Evolutionary conservation across 2,888 invertebrate species (phyloP).

Genomic region (Hedychridium roseum): DNA sequence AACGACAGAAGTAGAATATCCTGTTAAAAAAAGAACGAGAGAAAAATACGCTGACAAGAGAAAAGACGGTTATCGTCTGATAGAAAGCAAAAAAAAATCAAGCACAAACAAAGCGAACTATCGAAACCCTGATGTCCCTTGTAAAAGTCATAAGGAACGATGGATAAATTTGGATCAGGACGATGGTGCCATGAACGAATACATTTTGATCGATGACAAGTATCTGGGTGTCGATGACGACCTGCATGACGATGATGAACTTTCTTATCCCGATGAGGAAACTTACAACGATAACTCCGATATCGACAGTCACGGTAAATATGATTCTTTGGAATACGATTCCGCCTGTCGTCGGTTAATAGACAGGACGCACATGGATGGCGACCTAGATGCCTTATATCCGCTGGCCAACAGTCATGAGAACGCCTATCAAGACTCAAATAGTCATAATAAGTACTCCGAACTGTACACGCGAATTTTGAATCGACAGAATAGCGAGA

Average conservation of each 20-base stretch:
- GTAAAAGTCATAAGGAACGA: neutral
- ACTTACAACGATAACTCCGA: constrained; percentile 29
- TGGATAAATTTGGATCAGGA: constrained; percentile 33
- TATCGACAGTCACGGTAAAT: constrained; percentile 42
- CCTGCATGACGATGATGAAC: constrained; percentile 16
- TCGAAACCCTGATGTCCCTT: too few species aligned
- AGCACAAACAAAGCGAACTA: too few species aligned
- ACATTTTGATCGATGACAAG: constrained; percentile 38
- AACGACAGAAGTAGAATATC: constrained; percentile 13
- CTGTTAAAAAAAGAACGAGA: constrained; percentile 1
- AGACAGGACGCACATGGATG: constrained; percentile 13
- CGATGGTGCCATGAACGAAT: constrained; percentile 34
- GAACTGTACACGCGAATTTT: constrained; percentile 24
- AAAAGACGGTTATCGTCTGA: neutral
- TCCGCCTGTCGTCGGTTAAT: too few species aligned
- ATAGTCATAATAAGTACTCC: constrained; percentile 37
- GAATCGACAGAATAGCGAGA: neutral
- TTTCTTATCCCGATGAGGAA: constrained; percentile 24
- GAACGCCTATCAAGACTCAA: constrained; percentile 32
- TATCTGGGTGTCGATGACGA: constrained; percentile 14
- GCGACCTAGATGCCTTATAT: constrained; percentile 28
- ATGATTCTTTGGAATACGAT: constrained; percentile 32
- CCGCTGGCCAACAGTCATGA: constrained; percentile 38
- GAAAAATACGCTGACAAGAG: neutral
- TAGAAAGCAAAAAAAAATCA: too few species aligned